Evolutionary conservation across 2,113 vertebrate genomes (phyloP).

Genomic region (Bettongia penicillata): DNA sequence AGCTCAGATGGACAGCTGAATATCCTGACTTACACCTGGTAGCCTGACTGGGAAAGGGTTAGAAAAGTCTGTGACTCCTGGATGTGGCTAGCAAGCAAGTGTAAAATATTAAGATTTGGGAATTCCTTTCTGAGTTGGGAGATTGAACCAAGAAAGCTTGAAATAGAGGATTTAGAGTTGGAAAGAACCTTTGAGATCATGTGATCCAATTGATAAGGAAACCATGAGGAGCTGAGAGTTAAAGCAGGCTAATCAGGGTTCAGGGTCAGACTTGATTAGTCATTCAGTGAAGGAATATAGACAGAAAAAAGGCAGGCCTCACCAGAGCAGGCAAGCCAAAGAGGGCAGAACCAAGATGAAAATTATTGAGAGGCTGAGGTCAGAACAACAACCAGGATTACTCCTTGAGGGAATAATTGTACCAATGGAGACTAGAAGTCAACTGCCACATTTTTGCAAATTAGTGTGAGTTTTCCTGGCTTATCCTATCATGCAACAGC

Average conservation of each 20-base stretch:
- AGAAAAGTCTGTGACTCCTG: background rate
- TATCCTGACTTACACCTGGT: background rate
- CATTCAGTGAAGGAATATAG: background rate
- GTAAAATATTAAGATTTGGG: background rate
- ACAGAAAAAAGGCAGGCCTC: background rate
- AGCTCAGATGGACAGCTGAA: background rate
- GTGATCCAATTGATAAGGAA: background rate
- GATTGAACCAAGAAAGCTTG: background rate
- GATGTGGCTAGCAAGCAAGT: background rate
- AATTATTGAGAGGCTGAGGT: background rate
- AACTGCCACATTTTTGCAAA: background rate
- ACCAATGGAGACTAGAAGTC: background rate
- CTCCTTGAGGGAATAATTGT: background rate
- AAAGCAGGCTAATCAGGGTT: background rate
- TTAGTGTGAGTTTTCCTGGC: background rate
- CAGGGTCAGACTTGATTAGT: background rate
- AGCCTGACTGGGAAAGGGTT: background rate
- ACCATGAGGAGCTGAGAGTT: background rate
- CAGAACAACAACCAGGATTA: background rate
- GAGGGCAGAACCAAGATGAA: background rate
- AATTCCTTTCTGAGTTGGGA: background rate
- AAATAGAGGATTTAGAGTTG: background rate
- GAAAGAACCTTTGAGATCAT: background rate
- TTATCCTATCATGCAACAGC: background rate
- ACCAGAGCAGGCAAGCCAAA: background rate